A percentile compares a stretch with the other conserved stretches of the same genome.
These are phyloP conservation scores for Gopherus flavomarginatus DNA, from an alignment of 2,113 vertebrate genomes.

Conservation along the genomic window DNA sequence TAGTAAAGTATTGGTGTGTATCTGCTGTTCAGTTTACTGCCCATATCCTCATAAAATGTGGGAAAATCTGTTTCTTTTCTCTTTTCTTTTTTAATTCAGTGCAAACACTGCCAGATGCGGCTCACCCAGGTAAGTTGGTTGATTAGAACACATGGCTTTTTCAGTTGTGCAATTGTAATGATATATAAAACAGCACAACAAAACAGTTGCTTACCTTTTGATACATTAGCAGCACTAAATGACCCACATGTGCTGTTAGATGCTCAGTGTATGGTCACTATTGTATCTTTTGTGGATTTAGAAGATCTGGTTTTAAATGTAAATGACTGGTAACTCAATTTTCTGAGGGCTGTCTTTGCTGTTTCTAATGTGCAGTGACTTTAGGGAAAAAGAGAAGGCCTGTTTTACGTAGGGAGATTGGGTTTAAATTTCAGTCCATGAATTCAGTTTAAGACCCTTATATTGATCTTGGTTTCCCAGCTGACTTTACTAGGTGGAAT, in stretches of 20 bases:
- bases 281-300: rapidly evolving
- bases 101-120: slow-evolving; percentile 7
- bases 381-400: neutral
- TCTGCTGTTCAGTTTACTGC: neutral
- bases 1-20: neutral
- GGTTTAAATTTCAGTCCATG: neutral
- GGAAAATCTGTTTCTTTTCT: neutral
- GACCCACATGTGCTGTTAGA: neutral
- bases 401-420: neutral
- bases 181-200: neutral
- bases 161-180: neutral
- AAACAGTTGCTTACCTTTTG: neutral
- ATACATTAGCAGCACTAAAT: neutral
- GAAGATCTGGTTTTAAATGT: neutral
- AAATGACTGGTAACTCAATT: neutral
- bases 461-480: too few relatives aligned
- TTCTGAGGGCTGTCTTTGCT: neutral
- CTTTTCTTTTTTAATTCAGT: neutral
- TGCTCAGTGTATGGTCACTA: neutral
- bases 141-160: neutral
- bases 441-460: neutral
- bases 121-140: neutral
- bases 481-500: too few relatives aligned
- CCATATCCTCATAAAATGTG: neutral
- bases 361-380: neutral